Base-by-base conservation (phyloP, 2,113 vertebrate genomes). In the Pteruthius melanotis region DNA sequence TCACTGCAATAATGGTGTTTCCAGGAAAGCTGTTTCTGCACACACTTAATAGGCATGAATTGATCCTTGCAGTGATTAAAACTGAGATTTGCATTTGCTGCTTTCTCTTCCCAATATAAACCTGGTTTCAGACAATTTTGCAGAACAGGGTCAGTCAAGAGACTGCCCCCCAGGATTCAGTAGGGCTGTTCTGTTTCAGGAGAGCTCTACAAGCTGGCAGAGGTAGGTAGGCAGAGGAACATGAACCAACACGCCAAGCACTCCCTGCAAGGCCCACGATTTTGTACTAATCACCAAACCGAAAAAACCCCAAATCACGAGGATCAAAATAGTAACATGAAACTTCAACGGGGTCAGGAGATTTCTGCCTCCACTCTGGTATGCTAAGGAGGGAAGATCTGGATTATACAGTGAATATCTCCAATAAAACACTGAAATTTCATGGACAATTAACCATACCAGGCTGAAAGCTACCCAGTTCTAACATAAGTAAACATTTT, bases 251-350 rank as follows among this genome's bases (percentile, higher is more conserved):
- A 94, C 0, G 87, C 83, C 42, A 9, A 94, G 85, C 12, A 7
- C 69, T 95, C 79, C 30, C 57, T 59, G 54, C 56, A 23, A 96
- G 80, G 89, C 84, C 7, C 1, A 27, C 39, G 76, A 94, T 94
- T 95, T 87, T 81, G 42, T 91, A 85, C 83, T 81, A 61, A n/a
- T n/a, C n/a, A n/a, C n/a, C n/a, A n/a, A n/a, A n/a, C n/a, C n/a
- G n/a, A n/a, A n/a, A 95, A 98, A 97, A 69, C 14, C 21, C 14
- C 21, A 12, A 93, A 88, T 60, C 69, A 75, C 3, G 1, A 89
- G 45, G 69, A 90, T 87, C 72, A 83, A 93, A 97, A 96, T n/a
- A 91, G 94, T 77, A 97, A 95, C 86, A 77, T 52, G 89, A 95
- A 97, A 96, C 82, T 70, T 91, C 37, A 95, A 82, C 40, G 47